These are phyloP conservation scores for Eupelmus urozonus DNA, from an alignment of 2,888 invertebrate genomes.

Conservation along the genomic window DNA sequence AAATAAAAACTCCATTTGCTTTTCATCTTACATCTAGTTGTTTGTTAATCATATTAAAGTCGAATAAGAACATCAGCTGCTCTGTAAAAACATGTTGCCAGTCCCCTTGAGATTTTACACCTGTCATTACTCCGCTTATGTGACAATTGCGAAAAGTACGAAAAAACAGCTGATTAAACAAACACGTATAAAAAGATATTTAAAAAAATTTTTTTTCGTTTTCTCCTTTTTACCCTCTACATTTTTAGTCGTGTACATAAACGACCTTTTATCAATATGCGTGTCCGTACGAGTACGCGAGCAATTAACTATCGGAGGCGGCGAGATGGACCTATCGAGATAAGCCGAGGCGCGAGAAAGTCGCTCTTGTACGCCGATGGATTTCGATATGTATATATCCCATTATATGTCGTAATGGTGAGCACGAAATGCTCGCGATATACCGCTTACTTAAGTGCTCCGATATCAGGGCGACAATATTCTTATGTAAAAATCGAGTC, in stretches of 20 bases:
- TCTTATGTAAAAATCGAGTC: not conserved
- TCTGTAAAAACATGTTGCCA: slow-evolving; percentile 4
- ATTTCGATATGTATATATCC: slow-evolving; percentile 4
- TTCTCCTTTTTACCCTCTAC: too few relatives aligned
- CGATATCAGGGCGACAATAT: not conserved
- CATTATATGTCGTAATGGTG: slow-evolving; percentile 18
- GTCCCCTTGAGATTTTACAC: slow-evolving; percentile 18
- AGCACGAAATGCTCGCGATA: not conserved
- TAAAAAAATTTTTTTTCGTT: too few relatives aligned
- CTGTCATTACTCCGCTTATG: slow-evolving; percentile 6
- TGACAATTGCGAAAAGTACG: not conserved
- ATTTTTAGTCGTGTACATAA: too few relatives aligned
- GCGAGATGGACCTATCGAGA: slow-evolving; percentile 24
- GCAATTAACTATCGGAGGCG: slow-evolving; percentile 14
- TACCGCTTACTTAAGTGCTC: too few relatives aligned
- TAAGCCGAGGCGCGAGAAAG: slow-evolving; percentile 6
- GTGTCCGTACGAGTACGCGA: not conserved
- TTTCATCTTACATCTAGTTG: not conserved
- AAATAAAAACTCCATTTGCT: slow-evolving; percentile 3
- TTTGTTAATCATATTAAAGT: slow-evolving; percentile 18
- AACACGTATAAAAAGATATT: too few relatives aligned
- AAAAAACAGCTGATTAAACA: slow-evolving; percentile 9
- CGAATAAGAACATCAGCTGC: slow-evolving; percentile 6
- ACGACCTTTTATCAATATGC: not conserved
- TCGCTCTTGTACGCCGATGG: slow-evolving; percentile 4